Percentiles rank a stretch among this genome's conserved stretches.
Evolutionary conservation across 2,888 invertebrate genomes (phyloP).

Genomic region (Diarsia rubi): DNA sequence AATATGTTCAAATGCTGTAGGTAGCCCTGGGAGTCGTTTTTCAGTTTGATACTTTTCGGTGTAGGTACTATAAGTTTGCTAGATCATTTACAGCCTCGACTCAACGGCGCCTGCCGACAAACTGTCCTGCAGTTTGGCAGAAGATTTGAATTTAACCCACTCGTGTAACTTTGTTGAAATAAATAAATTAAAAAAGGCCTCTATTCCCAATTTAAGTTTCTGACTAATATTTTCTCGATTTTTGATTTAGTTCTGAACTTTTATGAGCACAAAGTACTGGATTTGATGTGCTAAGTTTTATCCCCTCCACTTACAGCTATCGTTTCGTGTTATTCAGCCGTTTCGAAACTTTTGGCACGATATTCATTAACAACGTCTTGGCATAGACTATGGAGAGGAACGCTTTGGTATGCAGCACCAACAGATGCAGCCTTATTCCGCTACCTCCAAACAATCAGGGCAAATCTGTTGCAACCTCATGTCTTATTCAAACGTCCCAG

Average conservation of each 20-base stretch:
- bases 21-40: neutral
- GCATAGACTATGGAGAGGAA: constrained; percentile 37
- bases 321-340: constrained; percentile 22
- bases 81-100: neutral
- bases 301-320: neutral
- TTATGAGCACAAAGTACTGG: neutral
- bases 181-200: no score
- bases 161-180: no score
- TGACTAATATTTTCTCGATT: neutral
- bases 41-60: neutral
- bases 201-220: no score
- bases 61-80: no score
- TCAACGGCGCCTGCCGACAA: no score
- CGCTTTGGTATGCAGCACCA: constrained; percentile 24
- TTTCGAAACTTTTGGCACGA: constrained; percentile 53
- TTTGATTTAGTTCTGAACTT: neutral
- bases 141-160: no score
- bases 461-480: constrained; percentile 52
- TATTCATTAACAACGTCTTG: constrained; percentile 40
- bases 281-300: neutral
- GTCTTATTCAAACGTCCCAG: constrained; percentile 49
- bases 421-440: constrained; percentile 24
- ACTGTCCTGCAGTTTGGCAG: no score
- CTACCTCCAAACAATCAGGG: constrained; percentile 42
- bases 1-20: neutral